A percentile compares a stretch with the other conserved stretches of the same genome.
Evolutionary conservation across 2,113 vertebrate genomes (phyloP).

Genomic region (Trogon melanurus): DNA sequence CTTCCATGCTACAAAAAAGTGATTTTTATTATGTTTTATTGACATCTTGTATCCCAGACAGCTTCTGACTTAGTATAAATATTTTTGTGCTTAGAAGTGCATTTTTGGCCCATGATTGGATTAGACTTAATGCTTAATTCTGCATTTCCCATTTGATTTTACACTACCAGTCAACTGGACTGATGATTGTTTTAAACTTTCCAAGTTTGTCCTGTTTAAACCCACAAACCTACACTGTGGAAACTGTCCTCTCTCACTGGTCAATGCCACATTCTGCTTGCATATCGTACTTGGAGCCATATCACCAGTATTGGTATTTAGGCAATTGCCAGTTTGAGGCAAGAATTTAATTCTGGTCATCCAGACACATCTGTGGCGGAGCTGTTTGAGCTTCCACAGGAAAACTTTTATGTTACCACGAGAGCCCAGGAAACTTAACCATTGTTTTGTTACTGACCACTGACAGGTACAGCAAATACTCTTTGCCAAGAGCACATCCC

Average conservation of each 20-base stretch:
- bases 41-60: not conserved
- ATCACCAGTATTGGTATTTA: not conserved
- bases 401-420: not conserved
- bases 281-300: not conserved
- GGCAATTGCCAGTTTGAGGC: not conserved
- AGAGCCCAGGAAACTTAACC: not conserved
- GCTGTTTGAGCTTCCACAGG: not conserved
- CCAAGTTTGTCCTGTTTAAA: not conserved
- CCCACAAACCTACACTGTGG: not conserved
- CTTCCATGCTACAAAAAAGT: not conserved
- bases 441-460: not conserved
- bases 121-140: not conserved
- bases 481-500: not conserved
- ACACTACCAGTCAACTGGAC: not conserved
- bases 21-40: not conserved
- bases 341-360: not conserved
- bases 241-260: not conserved
- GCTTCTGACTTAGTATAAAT: not conserved
- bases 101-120: not conserved
- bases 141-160: not conserved
- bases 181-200: not conserved
- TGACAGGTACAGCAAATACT: not conserved
- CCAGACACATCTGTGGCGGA: not conserved
- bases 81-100: not conserved
- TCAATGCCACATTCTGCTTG: not conserved